phyloP scores from a whole-genome alignment of 1,140 invertebrate species.

The Danaus plexippus region DNA sequence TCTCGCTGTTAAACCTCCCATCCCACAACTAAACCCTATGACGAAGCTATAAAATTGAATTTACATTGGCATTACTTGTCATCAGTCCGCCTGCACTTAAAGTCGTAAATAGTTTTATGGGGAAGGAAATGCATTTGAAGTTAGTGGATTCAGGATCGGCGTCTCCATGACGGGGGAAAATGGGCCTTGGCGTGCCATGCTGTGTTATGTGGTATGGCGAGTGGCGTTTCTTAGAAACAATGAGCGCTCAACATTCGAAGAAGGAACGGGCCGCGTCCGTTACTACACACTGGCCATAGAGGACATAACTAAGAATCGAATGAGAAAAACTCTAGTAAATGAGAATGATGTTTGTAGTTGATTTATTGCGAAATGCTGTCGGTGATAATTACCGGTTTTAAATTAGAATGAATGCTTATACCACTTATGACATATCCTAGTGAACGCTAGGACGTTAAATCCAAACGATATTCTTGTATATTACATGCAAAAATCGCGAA shows the following conservation, averaged over 20 bases:
- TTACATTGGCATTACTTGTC: conserved; percentile 29
- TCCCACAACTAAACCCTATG: conserved; percentile 37
- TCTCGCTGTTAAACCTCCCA: conserved; percentile 25
- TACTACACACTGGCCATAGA: conserved; percentile 47
- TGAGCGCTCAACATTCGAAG: conserved; percentile 49
- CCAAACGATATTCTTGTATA: too few relatives aligned
- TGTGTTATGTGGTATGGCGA: conserved; percentile 56
- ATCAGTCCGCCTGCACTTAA: conserved; percentile 23
- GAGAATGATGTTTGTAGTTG: conserved; percentile 37
- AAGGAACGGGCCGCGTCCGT: conserved; percentile 57
- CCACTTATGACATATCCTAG: too few relatives aligned
- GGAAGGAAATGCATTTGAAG: conserved; percentile 47
- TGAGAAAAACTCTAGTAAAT: conserved; percentile 59
- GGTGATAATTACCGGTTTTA: conserved; percentile 32
- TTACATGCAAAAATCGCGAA: too few relatives aligned
- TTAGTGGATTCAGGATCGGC: conserved; percentile 54
- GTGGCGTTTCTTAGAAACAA: conserved; percentile 63
- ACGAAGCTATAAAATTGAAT: conserved; percentile 46
- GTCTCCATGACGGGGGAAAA: conserved; percentile 40
- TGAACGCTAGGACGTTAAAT: too few relatives aligned
- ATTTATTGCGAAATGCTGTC: conserved; percentile 52
- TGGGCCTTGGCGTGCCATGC: conserved; percentile 38
- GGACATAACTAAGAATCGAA: conserved; percentile 52
- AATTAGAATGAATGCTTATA: not conserved
- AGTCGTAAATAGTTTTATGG: conserved; percentile 40